Evolutionary conservation across 2,797 vertebrate species (phyloP).

Genomic region (Alca torda): DNA sequence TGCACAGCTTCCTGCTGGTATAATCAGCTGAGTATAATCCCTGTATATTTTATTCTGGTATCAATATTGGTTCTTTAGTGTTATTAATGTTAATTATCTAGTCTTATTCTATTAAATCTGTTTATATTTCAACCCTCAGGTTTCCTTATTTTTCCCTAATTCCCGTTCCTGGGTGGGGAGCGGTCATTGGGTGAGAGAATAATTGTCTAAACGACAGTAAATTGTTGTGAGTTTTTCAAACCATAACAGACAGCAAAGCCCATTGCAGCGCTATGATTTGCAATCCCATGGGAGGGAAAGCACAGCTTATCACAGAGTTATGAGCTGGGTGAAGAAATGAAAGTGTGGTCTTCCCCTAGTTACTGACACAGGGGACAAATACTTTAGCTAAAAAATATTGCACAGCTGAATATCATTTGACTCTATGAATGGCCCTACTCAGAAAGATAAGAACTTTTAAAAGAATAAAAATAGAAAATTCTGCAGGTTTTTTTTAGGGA

Average conservation of each 20-base stretch:
- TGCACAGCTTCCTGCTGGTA: too few species aligned
- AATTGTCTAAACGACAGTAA: too few species aligned
- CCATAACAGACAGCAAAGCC: background rate
- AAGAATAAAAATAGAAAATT: background rate
- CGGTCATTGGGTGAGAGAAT: too few species aligned
- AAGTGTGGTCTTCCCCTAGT: background rate
- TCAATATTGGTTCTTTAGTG: too few species aligned
- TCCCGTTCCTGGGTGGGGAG: too few species aligned
- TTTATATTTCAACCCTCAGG: too few species aligned
- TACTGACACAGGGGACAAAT: background rate
- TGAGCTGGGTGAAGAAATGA: background rate
- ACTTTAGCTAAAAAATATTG: background rate
- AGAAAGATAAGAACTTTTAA: slow-evolving; percentile 9
- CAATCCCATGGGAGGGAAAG: fast-evolving
- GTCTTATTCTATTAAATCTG: too few species aligned
- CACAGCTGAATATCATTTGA: background rate
- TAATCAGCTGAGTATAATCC: too few species aligned
- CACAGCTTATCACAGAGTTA: background rate
- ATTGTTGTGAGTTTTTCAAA: too few species aligned
- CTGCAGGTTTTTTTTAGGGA: background rate
- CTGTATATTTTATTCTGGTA: too few species aligned
- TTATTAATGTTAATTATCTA: too few species aligned
- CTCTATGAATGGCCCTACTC: background rate
- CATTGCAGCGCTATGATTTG: background rate
- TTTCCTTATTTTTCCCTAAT: too few species aligned